These are phyloP conservation scores for Pseudorectes ferrugineus DNA, from an alignment of 2,113 vertebrate species.

Conservation along the genomic window DNA sequence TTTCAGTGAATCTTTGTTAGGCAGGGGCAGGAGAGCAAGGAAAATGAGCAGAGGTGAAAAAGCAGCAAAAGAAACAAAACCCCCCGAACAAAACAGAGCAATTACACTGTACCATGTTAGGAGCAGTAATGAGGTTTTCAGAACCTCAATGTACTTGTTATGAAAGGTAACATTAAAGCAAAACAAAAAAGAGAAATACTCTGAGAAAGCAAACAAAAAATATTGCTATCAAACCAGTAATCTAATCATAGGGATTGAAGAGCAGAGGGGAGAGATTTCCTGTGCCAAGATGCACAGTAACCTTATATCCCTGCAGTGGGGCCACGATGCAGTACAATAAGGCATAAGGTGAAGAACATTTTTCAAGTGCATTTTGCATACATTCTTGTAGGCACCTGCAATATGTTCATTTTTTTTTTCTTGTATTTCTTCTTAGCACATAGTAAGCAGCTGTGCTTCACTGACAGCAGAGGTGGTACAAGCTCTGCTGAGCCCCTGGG, in stretches of 20 bases:
- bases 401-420: not conserved
- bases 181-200: not conserved
- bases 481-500: rapidly evolving
- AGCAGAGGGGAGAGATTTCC: not conserved
- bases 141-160: not conserved
- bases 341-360: not conserved
- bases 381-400: not conserved
- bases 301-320: not conserved
- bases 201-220: not conserved
- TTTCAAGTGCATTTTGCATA: not conserved
- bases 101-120: not conserved
- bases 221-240: not conserved
- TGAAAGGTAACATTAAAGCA: not conserved
- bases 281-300: not conserved
- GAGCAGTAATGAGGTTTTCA: not conserved
- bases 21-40: not conserved
- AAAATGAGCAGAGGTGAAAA: not conserved
- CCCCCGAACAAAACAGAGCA: not conserved
- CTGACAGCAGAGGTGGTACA: not conserved
- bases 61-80: not conserved
- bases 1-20: conserved; percentile 26
- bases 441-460: not conserved
- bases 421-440: not conserved
- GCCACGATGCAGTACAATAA: not conserved
- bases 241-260: not conserved